Conservation (phyloP, 2,113 vertebrate genomes). For the Rhabdornis inornatus region DNA sequence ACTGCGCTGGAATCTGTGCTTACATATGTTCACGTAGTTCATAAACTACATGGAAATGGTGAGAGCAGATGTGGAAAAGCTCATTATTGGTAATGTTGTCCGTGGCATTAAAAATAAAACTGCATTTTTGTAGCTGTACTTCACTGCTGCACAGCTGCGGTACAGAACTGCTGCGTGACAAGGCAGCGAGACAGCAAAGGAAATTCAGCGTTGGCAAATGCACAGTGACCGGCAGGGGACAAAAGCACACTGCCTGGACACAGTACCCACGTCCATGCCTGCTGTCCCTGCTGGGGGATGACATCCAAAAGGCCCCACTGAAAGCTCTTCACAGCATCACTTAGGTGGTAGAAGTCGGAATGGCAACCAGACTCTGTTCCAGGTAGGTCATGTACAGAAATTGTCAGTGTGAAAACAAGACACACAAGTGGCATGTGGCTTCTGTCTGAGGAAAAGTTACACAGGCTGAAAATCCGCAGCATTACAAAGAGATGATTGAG, state of each 20-base stretch:
- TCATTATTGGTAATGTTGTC: neutral
- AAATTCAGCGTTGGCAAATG: accelerated
- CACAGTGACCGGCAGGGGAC: neutral
- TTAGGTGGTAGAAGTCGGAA: neutral
- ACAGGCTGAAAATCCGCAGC: neutral
- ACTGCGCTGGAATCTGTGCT: neutral
- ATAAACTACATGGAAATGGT: neutral
- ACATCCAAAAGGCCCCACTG: neutral
- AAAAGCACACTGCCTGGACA: neutral
- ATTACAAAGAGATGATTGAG: neutral
- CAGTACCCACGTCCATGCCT: accelerated
- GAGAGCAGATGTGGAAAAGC: neutral
- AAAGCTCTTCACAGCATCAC: neutral
- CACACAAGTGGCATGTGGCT: neutral
- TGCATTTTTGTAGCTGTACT: neutral
- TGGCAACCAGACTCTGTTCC: neutral
- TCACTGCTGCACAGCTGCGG: neutral
- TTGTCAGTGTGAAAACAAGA: neutral
- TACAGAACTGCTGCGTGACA: neutral
- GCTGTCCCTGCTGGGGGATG: neutral
- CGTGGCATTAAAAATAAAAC: neutral
- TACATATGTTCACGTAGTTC: neutral
- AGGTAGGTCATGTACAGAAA: neutral
- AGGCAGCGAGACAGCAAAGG: neutral
- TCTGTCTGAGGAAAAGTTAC: neutral